A percentile compares a stretch with the other conserved stretches of the same genome.
These are phyloP conservation scores for Thera britannica DNA, from an alignment of 2,888 invertebrate genomes.

Conservation along the genomic window DNA sequence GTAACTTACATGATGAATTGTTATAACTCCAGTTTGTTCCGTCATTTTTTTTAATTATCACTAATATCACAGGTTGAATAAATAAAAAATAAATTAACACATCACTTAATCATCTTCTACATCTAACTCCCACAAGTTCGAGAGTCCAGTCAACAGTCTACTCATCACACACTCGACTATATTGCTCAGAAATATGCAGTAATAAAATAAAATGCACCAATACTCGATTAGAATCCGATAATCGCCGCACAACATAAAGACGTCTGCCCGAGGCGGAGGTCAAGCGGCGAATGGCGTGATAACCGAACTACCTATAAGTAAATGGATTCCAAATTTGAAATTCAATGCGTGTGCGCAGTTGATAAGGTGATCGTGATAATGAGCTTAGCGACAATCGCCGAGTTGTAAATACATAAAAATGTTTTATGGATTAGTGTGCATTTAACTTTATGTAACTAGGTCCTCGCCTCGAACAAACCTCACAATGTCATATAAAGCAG, in stretches of 20 bases:
- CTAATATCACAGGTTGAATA: constrained; percentile 80
- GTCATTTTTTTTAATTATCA: constrained; percentile 56
- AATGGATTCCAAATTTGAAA: constrained; percentile 45
- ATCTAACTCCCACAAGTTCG: constrained; percentile 59
- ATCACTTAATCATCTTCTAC: constrained; percentile 61
- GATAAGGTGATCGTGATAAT: constrained; percentile 39
- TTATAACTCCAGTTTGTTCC: constrained; percentile 68
- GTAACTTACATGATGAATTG: constrained; percentile 71
- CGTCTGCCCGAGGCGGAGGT: constrained; percentile 57
- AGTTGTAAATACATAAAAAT: constrained; percentile 10
- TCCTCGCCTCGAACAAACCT: too few species aligned
- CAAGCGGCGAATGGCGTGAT: constrained; percentile 53
- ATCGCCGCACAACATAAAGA: constrained; percentile 56
- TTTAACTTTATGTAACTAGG: too few species aligned
- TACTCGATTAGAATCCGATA: constrained; percentile 65
- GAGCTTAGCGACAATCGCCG: constrained; percentile 16
- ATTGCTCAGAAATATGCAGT: constrained; percentile 69
- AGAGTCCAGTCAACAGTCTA: constrained; percentile 49
- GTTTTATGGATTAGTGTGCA: constrained; percentile 6
- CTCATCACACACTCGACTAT: constrained; percentile 64
- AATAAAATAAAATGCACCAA: constrained; percentile 68
- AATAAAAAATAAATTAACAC: constrained; percentile 55
- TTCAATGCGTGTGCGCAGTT: constrained; percentile 53
- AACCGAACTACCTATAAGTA: constrained; percentile 15
- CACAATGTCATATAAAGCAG: too few species aligned